Conservation (phyloP, 2,888 invertebrate genomes). For the Athalia circularis region DNA sequence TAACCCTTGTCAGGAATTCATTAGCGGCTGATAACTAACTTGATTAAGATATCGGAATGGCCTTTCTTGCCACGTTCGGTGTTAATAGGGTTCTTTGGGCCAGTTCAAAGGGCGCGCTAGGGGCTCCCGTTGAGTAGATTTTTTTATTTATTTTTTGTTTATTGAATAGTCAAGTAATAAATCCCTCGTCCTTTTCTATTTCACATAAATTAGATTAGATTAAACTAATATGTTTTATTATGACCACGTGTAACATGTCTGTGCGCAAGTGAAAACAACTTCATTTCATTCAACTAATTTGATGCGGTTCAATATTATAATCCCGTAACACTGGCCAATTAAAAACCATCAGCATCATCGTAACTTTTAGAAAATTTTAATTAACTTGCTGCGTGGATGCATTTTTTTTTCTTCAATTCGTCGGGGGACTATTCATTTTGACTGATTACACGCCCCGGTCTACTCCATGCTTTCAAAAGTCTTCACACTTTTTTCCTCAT, state of each 20-base stretch:
- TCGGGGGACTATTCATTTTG: too few species aligned
- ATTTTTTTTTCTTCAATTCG: too few species aligned
- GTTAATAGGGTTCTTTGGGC: conserved; percentile 70
- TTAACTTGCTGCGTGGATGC: too few species aligned
- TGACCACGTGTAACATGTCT: neutral
- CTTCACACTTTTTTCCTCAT: too few species aligned
- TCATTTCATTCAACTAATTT: too few species aligned
- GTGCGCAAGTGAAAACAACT: neutral
- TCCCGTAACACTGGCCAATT: neutral
- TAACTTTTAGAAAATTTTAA: neutral
- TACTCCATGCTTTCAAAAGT: too few species aligned
- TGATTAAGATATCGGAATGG: conserved; percentile 63
- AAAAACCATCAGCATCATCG: neutral
- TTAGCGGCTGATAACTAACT: conserved; percentile 62
- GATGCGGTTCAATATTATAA: too few species aligned
- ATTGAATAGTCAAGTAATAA: conserved; percentile 25
- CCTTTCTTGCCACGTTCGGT: conserved; percentile 45
- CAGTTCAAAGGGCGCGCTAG: conserved; percentile 67
- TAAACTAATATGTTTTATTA: neutral
- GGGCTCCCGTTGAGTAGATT: conserved; percentile 10
- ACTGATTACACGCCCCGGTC: too few species aligned
- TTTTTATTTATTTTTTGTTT: conserved; percentile 22
- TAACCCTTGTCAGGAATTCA: conserved; percentile 64
- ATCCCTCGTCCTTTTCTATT: conserved; percentile 1
- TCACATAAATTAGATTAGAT: conserved; percentile 15